Base-by-base conservation (phyloP, 2,113 vertebrate genomes). In the Semicossyphus pulcher region DNA sequence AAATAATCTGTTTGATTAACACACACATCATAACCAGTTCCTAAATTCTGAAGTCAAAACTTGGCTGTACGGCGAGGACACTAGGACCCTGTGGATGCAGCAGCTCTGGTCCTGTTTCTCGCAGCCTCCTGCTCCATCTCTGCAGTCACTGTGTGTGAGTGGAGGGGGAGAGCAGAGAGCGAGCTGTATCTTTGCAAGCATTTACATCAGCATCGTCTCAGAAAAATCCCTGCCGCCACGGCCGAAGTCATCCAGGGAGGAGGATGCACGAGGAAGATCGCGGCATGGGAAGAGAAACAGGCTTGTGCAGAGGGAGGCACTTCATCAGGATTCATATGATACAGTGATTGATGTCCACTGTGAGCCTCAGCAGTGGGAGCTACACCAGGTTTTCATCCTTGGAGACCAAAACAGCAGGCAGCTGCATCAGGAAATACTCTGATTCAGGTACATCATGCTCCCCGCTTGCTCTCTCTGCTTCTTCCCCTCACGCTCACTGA, bases 131-230 rank as follows among this genome's bases (percentile, higher is more conserved):
- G 85, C 89, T 93, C 86, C 88, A 88, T 93, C 91, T 92, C 92
- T 92, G 93, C 92, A 92, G 91, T 93, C 90, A 90, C 89, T 86
- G 89, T 89, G 89, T 89, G 80, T 85, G 87, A 89, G 91, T 84
- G 86, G 68, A 80, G 76, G 72, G 51, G 71, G 78, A 70, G 63
- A 70, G 75, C 78, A 81, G 72, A 72, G 72, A 70, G 72, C 68
- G 89, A 75, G 80, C 78, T 75, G 73, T 89, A 78, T 72, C 72
- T 91, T 76, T 88, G 82, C 80, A 72, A 87, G 84, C 71, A 83
- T 88, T 83, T 67, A 75, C 85, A 90, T 87, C 85, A 88, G 80
- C 85, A 87, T 70, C 68, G 34, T 58, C 37, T 84, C 45, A 68
- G 64, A 53, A 60, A 60, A 85, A 80, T 65, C 79, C 76, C 76